Conservation (phyloP, 2,888 invertebrate genomes). For the Helicoverpa assulta region DNA sequence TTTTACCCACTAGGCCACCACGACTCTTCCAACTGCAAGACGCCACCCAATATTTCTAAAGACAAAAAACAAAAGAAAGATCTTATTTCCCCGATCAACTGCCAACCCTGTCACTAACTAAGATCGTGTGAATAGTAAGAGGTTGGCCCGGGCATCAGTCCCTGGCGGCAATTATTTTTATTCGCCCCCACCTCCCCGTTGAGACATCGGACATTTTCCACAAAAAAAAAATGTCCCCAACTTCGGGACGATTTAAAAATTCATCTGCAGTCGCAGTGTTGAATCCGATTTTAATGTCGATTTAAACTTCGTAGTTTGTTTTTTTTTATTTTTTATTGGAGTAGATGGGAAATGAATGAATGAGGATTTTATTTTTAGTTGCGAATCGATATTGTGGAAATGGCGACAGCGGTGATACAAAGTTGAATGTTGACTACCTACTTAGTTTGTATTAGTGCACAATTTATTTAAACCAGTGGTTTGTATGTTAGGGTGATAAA, state of each 20-base stretch:
- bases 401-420: not conserved
- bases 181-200: constrained; percentile 71
- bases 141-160: constrained; percentile 77
- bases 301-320: constrained; percentile 48
- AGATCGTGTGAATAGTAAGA: constrained; percentile 82
- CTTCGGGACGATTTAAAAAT: constrained; percentile 69
- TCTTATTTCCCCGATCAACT: not conserved
- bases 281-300: constrained; percentile 60
- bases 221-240: constrained; percentile 60
- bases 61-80: no score
- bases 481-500: not conserved
- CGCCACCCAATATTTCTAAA: no score
- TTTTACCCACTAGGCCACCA: no score
- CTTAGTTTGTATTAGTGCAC: not conserved
- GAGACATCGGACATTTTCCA: constrained; percentile 59
- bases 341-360: constrained; percentile 6
- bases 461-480: not conserved
- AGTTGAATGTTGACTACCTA: not conserved
- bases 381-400: not conserved
- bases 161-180: constrained; percentile 83
- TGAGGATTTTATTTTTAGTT: constrained; percentile 22
- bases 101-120: constrained; percentile 74
- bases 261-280: constrained; percentile 65
- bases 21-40: no score
- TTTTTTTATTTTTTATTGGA: constrained; percentile 15